Base-by-base conservation (phyloP, 2,888 invertebrate species). In the Tolmerus cingulatus region DNA sequence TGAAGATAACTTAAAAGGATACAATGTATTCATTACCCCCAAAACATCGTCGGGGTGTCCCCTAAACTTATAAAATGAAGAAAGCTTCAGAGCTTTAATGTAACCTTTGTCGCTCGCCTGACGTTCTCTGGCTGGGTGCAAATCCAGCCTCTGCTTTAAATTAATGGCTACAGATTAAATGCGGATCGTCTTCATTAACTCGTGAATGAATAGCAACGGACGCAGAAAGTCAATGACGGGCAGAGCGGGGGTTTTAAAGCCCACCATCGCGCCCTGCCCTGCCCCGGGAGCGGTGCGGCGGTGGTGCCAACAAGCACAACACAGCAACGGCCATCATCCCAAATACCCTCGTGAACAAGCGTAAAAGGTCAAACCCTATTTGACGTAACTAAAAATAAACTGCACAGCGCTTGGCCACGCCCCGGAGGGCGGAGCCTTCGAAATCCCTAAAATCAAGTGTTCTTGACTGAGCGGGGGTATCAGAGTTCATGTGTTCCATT, bases 401-500 rank as follows among this genome's bases (percentile, higher is more conserved):
- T 40, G 23, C 34, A 87, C 43, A 34, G 16, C 37, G 30, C 23
- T 16, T 79, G 27, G 74, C 87, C 88, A 88, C 88, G 88, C 88
- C 88, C 57, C 14, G 74, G 34, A 46, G 66, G 88, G 88, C 88
- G 88, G 88, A 87, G 88, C 55, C 37, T 84, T 14, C 46, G 34
- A 86, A 86, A 86, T 86, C 66, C 86, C 57, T 82, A 86, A 81
- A 85, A 88, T 88, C 88, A 87, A 87, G 86, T 85, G 87, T 87
- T 86, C 82, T 87, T 87, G 46, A 77, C 76, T 85, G 87, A 86
- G 82, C 86, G 86, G 86, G 66, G 86, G 86, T 77, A 86, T 88
- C 89, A 89, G 89, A 89, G 88, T 89, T 89, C 89, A 89, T 88
- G 87, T 89, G 88, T 88, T 88, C 88, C 89, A 88, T 88, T 89